Conservation (phyloP, 2,888 invertebrate genomes). For the Homarus gammarus region DNA sequence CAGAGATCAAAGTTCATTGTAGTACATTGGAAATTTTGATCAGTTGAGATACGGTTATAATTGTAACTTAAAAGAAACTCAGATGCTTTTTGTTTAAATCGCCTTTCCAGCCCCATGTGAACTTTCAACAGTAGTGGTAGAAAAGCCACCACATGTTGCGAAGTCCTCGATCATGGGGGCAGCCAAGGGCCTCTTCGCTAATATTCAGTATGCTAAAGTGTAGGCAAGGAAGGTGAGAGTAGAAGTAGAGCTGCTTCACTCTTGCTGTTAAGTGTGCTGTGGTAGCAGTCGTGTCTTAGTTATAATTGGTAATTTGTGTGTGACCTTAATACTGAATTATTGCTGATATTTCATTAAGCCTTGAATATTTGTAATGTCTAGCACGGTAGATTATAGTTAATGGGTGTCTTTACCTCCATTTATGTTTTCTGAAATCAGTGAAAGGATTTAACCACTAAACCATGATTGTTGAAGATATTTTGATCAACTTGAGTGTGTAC, state of each 20-base stretch:
- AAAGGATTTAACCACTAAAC: constrained; percentile 30
- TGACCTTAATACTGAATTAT: constrained; percentile 24
- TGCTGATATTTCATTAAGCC: constrained; percentile 36
- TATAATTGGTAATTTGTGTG: constrained; percentile 51
- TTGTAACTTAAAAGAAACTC: constrained; percentile 31
- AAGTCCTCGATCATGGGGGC: constrained; percentile 73
- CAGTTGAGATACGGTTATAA: constrained; percentile 39
- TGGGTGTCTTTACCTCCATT: constrained; percentile 44
- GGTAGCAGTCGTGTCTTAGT: constrained; percentile 64
- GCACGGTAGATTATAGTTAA: constrained; percentile 54
- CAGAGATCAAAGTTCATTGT: not conserved
- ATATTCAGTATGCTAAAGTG: constrained; percentile 75
- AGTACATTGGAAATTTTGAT: constrained; percentile 34
- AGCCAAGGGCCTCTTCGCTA: constrained; percentile 74
- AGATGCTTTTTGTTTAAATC: constrained; percentile 53
- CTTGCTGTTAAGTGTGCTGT: constrained; percentile 69
- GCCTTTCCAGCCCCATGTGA: constrained; percentile 71
- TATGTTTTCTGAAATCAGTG: constrained; percentile 7
- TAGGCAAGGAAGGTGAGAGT: constrained; percentile 73
- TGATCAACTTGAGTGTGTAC: constrained; percentile 30
- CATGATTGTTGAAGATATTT: constrained; percentile 13
- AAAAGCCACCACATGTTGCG: constrained; percentile 72
- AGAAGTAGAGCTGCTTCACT: constrained; percentile 67
- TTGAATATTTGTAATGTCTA: constrained; percentile 36
- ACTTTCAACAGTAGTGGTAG: constrained; percentile 71